Percentiles rank a stretch among this genome's conserved stretches.
These are phyloP conservation scores for Clinocottus analis DNA, from an alignment of 2,113 vertebrate genomes.

Conservation along the genomic window DNA sequence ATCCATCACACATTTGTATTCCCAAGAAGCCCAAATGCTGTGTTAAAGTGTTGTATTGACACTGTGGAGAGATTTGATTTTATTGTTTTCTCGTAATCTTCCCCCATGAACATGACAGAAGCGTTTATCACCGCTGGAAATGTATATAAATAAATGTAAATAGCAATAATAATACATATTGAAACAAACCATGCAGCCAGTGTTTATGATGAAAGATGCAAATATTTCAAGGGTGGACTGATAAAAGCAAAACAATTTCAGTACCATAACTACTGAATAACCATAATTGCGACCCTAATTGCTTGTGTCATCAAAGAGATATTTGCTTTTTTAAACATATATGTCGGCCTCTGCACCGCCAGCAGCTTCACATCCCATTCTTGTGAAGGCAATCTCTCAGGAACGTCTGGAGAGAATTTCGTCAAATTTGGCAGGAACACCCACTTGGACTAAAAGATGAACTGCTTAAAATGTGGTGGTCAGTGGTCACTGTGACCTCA, in stretches of 20 bases:
- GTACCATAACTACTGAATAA: conserved; percentile 25
- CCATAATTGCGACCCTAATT: conserved; percentile 1
- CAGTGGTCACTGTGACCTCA: not conserved
- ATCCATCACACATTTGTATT: conserved; percentile 29
- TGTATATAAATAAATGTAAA: not conserved
- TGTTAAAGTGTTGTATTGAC: conserved; percentile 19
- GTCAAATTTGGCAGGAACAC: not conserved
- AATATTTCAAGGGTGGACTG: conserved; percentile 8
- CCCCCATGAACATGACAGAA: not conserved
- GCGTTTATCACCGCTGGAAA: conserved; percentile 25
- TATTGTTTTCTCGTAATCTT: conserved; percentile 11
- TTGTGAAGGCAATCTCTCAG: not conserved
- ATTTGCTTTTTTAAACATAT: not conserved
- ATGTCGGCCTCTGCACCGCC: not conserved
- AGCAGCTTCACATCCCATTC: not conserved
- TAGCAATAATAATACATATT: not conserved
- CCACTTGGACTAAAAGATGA: not conserved
- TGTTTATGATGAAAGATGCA: conserved; percentile 31
- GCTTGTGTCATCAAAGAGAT: not conserved
- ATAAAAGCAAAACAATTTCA: conserved; percentile 30
- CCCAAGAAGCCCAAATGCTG: not conserved
- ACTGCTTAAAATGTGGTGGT: not conserved
- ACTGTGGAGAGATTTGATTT: conserved; percentile 11
- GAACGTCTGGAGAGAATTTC: not conserved
- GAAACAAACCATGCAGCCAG: not conserved